Evolutionary conservation across 2,797 vertebrate genomes (phyloP), one percentile per base, ranked within the genome.

Genomic region (Mallotus villosus): DNA sequence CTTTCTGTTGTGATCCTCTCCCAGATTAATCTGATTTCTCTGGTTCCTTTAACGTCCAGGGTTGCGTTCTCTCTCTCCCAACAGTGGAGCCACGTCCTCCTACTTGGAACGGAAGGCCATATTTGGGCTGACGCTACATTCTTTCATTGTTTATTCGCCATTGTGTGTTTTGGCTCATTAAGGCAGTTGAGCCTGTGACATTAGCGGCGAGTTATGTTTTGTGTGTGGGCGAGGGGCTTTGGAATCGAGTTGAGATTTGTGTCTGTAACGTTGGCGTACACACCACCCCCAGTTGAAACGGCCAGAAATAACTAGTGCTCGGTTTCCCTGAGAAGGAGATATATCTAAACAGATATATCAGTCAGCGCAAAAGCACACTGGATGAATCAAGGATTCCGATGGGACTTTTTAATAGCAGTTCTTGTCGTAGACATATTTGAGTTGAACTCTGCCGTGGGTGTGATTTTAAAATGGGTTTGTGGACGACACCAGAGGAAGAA

Each of bases 1-100:
- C 57, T 19, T 58, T 8, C 24, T 61, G 57, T 51, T 55, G 27
- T n/a, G 24, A 73, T 60, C 64, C 46, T 37, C 9, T 62, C 63
- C 57, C 63, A 14, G n/a, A 88, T 89, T 89, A 90, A 93, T 87
- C 81, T 84, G 76, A 88, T 70, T 81, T 71, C 81, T 86, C 80
- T 87, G 74, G 9, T 82, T 85, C 81, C 60, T 82, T 78, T 25
- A 83, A 78, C 72, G 64, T 83, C 58, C 78, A 85, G 82, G 82
- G 77, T 77, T 89, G 78, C 75, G 73, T 75, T 78, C 75, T 82
- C 79, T 83, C 70, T 3, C n/a, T n/a, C n/a, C 3, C 46, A 1
- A 25, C 24, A 51, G 41, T 51, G 12, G 70, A 73, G 76, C 68
- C 12, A 7, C 19, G 27, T 57, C 68, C 53, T 61, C 21, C 59